These are phyloP conservation scores for Hesperophylax magnus DNA, from an alignment of 1,140 invertebrate genomes.

Conservation along the genomic window DNA sequence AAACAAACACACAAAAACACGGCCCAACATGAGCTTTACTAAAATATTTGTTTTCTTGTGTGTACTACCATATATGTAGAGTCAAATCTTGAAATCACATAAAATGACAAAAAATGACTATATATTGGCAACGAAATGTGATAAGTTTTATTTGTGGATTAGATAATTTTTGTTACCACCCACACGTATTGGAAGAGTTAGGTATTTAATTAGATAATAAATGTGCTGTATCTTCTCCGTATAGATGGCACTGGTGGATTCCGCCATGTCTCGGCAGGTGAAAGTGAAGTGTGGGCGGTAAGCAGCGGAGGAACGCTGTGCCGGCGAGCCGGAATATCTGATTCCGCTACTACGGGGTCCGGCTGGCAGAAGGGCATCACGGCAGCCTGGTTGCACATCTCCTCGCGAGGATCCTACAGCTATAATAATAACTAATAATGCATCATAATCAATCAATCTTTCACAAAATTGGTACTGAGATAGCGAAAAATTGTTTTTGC, in stretches of 20 bases:
- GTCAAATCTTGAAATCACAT: no score
- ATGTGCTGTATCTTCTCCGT: no score
- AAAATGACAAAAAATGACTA: no score
- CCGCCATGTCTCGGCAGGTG: constrained; percentile 82
- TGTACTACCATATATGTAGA: no score
- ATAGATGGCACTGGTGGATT: constrained; percentile 76
- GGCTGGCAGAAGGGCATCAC: constrained; percentile 83
- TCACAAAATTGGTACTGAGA: neutral
- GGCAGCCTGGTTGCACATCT: constrained; percentile 72
- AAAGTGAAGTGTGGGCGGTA: constrained; percentile 82
- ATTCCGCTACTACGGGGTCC: constrained; percentile 78
- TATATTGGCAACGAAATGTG: no score
- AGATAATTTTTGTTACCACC: no score
- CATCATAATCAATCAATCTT: constrained; percentile 58
- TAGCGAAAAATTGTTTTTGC: neutral
- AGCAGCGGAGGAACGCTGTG: constrained; percentile 80
- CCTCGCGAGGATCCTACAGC: constrained; percentile 52
- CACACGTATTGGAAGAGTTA: no score
- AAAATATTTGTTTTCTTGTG: no score
- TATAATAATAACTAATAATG: constrained; percentile 42
- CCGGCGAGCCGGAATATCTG: constrained; percentile 79
- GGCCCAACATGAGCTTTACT: no score
- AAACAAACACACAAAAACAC: no score
- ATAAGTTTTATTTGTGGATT: no score
- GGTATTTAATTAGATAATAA: no score